Evolutionary conservation across 2,113 vertebrate genomes (phyloP).

Genomic region (Meleagris gallopavo): DNA sequence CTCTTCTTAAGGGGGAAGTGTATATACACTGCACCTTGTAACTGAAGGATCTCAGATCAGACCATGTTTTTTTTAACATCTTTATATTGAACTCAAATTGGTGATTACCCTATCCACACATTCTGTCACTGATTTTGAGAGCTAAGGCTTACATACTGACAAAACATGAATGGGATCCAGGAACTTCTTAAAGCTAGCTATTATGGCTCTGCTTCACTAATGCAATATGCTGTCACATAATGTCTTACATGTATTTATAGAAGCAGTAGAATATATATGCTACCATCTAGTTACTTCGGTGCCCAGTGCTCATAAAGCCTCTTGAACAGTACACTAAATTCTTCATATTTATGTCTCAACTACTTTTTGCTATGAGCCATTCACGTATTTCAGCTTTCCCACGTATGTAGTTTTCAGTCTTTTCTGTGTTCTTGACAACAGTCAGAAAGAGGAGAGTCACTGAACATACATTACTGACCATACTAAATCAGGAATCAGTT

Average conservation of each 20-base stretch:
- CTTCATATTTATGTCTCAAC: background rate
- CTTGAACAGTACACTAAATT: background rate
- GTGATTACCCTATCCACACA: background rate
- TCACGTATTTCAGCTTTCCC: background rate
- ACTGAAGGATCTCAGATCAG: background rate
- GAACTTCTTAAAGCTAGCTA: background rate
- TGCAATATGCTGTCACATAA: background rate
- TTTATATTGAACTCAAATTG: background rate
- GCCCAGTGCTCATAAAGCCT: background rate
- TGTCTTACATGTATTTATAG: background rate
- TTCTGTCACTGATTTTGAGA: background rate
- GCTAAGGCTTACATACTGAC: background rate
- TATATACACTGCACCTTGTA: background rate
- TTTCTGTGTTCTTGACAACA: background rate
- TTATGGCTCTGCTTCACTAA: background rate
- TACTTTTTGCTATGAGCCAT: background rate
- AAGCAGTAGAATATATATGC: background rate
- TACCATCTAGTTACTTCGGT: background rate
- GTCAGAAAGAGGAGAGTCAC: background rate
- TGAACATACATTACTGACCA: background rate
- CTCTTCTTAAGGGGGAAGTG: background rate
- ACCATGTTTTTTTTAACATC: background rate
- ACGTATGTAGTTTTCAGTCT: accelerated
- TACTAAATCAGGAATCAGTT: conserved; percentile 19
- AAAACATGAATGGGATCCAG: background rate